A percentile compares a stretch with the other conserved stretches of the same genome.
Evolutionary conservation across 2,888 invertebrate genomes (phyloP).

Genomic region (Sinodicranocentrus sp.): DNA sequence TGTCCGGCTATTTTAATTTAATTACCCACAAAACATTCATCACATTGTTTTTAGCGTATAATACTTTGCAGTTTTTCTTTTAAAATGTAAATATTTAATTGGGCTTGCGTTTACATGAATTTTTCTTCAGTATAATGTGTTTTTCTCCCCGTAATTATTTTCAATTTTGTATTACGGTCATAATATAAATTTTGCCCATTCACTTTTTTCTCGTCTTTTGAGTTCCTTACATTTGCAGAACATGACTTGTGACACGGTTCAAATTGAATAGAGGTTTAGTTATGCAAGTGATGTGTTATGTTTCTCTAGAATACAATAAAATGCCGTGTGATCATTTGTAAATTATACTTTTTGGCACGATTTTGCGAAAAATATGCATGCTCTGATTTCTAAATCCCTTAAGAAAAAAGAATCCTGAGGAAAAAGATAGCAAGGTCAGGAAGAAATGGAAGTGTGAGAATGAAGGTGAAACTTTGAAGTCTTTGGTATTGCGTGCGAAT

Average conservation of each 20-base stretch:
- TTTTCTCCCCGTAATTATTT: not conserved
- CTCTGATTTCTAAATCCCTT: slow-evolving; percentile 39
- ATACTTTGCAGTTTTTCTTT: not conserved
- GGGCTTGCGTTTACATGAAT: not conserved
- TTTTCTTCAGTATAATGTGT: not conserved
- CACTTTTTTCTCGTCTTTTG: slow-evolving; percentile 15
- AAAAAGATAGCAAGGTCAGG: slow-evolving; percentile 39
- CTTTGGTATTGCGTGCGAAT: too few relatives aligned
- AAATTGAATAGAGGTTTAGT: not conserved
- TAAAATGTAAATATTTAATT: not conserved
- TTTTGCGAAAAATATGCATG: slow-evolving; percentile 31
- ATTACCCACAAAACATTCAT: not conserved
- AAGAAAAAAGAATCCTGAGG: slow-evolving; percentile 1
- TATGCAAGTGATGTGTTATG: not conserved
- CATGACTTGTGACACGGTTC: not conserved
- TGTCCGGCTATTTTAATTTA: slow-evolving; percentile 38
- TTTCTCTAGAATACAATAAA: not conserved
- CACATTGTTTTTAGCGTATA: too few relatives aligned
- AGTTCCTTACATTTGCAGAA: not conserved
- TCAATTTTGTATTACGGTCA: not conserved
- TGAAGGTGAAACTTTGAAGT: slow-evolving; percentile 55
- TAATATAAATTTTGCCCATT: not conserved
- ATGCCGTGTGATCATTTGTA: slow-evolving; percentile 18
- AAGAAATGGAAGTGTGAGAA: slow-evolving; percentile 38
- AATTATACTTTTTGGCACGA: slow-evolving; percentile 31